Evolutionary conservation across 2,888 invertebrate genomes (phyloP), one percentile per base, ranked within the genome.

Genomic region (Tachystola acroxantha): DNA sequence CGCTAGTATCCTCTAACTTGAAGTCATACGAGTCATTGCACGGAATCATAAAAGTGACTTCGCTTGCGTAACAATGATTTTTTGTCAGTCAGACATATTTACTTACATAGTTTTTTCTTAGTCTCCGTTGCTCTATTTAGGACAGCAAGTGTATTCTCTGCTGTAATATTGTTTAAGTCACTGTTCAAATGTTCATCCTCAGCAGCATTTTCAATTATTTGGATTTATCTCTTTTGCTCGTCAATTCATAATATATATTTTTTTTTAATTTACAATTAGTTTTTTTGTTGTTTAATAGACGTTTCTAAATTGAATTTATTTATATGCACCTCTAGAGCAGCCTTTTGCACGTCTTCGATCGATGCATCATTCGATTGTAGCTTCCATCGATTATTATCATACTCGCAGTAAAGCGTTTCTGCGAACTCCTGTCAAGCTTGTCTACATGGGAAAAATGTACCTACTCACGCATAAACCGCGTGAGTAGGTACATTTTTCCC

Each of bases 51-150:
- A 37, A 35, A 36, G 36, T 34, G 37, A 33, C 36, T 36, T 20
- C 11, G n/a, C 36, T 42, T 42, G 39, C 42, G 39, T 39, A 42
- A 42, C 42, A 31, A 37, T 10, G n/a, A 25, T 25, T 36, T 40
- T 40, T 36, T 40, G 22, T 26, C 10, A 2, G 6, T n/a, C n/a
- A n/a, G n/a, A n/a, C n/a, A 6, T 16, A 16, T 16, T 3, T 16
- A 16, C 16, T 4, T 4, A 6, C n/a, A 2, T 24, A n/a, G 24
- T 24, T 24, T 24, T 20, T 24, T 9, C 6, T 24, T n/a, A 7
- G n/a, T 20, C 2, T 14, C 7, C 20, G 10, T 33, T 37, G 28
- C 13, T 28, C 28, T n/a, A 28, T n/a, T 10, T 28, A 24, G 24
- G 24, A 16, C 3, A 16, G n/a, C n/a, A n/a, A n/a, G 16, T 16